Conservation (phyloP, 2,113 vertebrate species). For the Hassar affinis region DNA sequence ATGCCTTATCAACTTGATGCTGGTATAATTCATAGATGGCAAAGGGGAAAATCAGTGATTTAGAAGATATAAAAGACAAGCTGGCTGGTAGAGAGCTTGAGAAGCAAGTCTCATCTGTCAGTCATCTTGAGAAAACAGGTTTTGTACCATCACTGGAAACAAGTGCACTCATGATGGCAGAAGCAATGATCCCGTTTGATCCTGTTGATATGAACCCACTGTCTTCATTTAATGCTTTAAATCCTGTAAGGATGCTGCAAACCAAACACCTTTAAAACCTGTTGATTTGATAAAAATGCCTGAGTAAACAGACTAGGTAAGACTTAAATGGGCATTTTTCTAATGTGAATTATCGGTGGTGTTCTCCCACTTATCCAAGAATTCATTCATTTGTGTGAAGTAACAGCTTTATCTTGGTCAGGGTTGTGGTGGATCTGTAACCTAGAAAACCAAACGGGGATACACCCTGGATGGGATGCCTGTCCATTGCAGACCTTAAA, state of each 20-base stretch:
- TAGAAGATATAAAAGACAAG: constrained; percentile 60
- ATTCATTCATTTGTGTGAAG: background rate
- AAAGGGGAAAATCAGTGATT: constrained; percentile 6
- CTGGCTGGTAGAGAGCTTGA: constrained; percentile 47
- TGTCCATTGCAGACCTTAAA: no score
- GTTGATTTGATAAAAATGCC: background rate
- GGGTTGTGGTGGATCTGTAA: background rate
- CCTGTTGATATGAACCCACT: background rate
- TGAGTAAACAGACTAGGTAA: no score
- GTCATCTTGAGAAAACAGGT: background rate
- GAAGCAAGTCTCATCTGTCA: constrained; percentile 16
- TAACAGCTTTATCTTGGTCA: background rate
- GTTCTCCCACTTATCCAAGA: background rate
- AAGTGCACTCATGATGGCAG: background rate
- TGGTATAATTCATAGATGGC: constrained; percentile 2
- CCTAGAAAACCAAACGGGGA: no score
- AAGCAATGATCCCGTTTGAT: background rate
- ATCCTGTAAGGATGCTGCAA: background rate
- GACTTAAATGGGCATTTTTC: background rate
- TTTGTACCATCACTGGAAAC: background rate
- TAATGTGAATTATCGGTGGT: background rate
- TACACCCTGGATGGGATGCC: no score
- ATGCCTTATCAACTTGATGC: constrained; percentile 15
- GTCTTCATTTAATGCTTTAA: background rate
- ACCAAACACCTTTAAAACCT: background rate